Base-by-base conservation (phyloP, 92 coral and sea anemone genomes). In the Epizoanthus illoricatus region DNA sequence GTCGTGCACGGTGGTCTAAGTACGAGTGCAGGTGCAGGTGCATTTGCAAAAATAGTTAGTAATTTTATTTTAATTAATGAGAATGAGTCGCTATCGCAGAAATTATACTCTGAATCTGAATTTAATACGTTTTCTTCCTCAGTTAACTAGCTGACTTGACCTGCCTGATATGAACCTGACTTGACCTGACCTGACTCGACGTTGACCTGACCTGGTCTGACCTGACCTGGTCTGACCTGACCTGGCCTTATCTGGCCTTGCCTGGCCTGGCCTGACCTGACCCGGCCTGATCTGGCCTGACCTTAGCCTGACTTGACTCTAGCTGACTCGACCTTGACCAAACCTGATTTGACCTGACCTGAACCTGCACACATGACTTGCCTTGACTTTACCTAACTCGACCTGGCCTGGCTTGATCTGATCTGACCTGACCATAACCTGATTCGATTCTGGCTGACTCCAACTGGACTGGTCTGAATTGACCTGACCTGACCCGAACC, bases 21-120 rank as follows among this genome's bases (percentile, higher is more conserved):
- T 78, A 64, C 72, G 60, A 78, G 88, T 87, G 89, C 88, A 88
- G 64, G 91, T 85, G 91, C 91, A 85, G 41, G 73, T 83, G 57
- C 60, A 84, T 43, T 67, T 72, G 71, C 71, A 76, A 79, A 64
- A 15, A 45, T 16, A 39, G 70, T 88, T 88, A 88, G 88, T 65
- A 88, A 19, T 1, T 39, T 75, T 45, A 45, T 45, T 45, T 45
- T 45, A 45, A 45, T 45, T 45, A 45, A 45, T 2, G 49, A 45
- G 49, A 45, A 7, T 52, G 56, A 52, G 10, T 11, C 56, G 15
- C 10, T 52, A 52, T 52, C 0, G 16, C 16, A 52, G 16, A 52
- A 52, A 52, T 49, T 1, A 28, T 28, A 28, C 1, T 28, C 2
- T 28, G 36, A 28, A 28, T 28, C 36, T 28, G 36, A 28, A 28